Evolutionary conservation across 2,888 invertebrate genomes (phyloP).

Genomic region (Rugalucina vietnamica): DNA sequence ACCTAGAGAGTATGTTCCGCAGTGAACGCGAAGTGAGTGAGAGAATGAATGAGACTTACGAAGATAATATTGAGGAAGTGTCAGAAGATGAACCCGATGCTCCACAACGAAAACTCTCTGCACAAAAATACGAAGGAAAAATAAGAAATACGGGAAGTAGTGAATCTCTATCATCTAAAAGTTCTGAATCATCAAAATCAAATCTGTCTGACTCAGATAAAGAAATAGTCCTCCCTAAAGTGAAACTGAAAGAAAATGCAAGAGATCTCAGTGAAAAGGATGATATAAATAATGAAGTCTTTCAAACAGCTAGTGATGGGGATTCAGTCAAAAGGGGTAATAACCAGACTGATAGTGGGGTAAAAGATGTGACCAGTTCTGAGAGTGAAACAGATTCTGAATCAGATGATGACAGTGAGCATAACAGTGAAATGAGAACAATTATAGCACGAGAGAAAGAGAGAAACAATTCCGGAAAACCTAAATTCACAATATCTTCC

Average conservation of each 20-base stretch:
- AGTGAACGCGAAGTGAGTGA: constrained; percentile 66
- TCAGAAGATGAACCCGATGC: constrained; percentile 38
- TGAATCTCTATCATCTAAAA: background rate
- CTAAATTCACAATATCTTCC: constrained; percentile 39
- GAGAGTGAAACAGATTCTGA: background rate
- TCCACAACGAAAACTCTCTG: constrained; percentile 39
- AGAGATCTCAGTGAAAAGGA: constrained; percentile 1
- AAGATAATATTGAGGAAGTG: constrained; percentile 48
- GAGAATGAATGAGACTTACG: constrained; percentile 54
- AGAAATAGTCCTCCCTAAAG: constrained; percentile 49
- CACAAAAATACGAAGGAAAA: constrained; percentile 40
- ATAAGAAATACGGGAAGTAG: constrained; percentile 17
- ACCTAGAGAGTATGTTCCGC: constrained; percentile 65
- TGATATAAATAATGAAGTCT: background rate
- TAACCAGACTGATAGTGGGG: background rate
- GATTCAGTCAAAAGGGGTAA: constrained; percentile 16
- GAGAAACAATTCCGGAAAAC: constrained; percentile 36
- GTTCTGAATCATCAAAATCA: background rate
- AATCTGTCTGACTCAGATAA: constrained; percentile 24
- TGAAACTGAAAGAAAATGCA: constrained; percentile 46
- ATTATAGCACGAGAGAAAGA: constrained; percentile 57
- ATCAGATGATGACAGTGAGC: constrained; percentile 16
- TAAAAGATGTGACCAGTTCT: background rate
- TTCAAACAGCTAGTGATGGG: background rate
- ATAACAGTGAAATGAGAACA: constrained; percentile 53